A percentile compares a stretch with the other conserved stretches of the same genome.
phyloP scores from a whole-genome alignment of 92 coral and sea anemone species.

The Phenganax marumi region DNA sequence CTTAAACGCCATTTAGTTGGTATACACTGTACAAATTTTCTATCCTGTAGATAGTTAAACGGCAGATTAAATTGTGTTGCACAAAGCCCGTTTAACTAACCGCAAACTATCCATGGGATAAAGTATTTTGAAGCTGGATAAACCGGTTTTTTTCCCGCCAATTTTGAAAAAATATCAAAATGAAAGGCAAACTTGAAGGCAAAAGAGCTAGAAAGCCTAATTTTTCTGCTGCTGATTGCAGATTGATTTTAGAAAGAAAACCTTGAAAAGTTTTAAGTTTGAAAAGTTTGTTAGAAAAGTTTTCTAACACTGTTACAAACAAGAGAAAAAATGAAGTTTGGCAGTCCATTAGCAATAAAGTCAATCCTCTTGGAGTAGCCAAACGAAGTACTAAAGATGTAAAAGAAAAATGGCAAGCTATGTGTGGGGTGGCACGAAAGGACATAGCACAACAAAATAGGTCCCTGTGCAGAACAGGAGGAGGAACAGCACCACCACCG shows the following conservation, averaged over 20 bases:
- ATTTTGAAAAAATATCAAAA: not conserved
- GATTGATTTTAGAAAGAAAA: slow-evolving; percentile 37
- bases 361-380: slow-evolving; percentile 47
- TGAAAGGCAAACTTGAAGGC: not conserved
- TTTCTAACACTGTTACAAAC: slow-evolving; percentile 33
- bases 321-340: slow-evolving; percentile 37
- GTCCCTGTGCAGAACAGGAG: slow-evolving; percentile 38
- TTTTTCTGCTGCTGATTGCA: slow-evolving; percentile 50
- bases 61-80: slow-evolving; percentile 53
- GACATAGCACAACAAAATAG: slow-evolving; percentile 13
- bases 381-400: slow-evolving; percentile 22
- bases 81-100: slow-evolving; percentile 44
- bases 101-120: slow-evolving; percentile 8
- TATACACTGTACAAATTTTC: slow-evolving; percentile 45
- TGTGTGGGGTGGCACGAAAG: slow-evolving; percentile 41
- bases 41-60: slow-evolving; percentile 52
- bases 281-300: too few relatives aligned
- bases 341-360: slow-evolving; percentile 30
- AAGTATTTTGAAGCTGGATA: not conserved
- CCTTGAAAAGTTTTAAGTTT: too few relatives aligned
- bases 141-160: slow-evolving; percentile 4
- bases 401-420: slow-evolving; percentile 50
- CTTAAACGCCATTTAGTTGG: slow-evolving; percentile 35
- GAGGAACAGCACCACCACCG: slow-evolving; percentile 43
- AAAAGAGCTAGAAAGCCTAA: slow-evolving; percentile 39